Percentiles rank a stretch among this genome's conserved stretches.
Conservation (phyloP, 2,888 invertebrate genomes). For the Cheiracanthium punctorium region DNA sequence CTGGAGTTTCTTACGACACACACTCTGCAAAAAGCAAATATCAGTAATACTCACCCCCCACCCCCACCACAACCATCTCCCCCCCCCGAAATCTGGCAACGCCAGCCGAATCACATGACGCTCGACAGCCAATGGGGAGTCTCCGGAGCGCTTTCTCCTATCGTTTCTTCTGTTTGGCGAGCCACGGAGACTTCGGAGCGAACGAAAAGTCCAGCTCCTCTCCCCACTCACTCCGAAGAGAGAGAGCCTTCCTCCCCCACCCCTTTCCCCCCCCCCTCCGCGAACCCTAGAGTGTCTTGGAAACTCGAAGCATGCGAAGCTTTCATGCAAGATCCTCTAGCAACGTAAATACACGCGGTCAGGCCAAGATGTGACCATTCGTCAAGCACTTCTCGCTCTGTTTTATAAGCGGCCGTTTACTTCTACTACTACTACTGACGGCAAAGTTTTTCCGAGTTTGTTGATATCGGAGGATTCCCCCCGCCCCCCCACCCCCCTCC, state of each 20-base stretch:
- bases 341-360: slow-evolving; percentile 49
- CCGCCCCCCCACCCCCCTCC: too few relatives aligned
- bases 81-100: slow-evolving; percentile 32
- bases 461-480: too few relatives aligned
- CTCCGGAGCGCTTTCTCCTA: slow-evolving; percentile 50
- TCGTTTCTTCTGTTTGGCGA: slow-evolving; percentile 65
- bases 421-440: too few relatives aligned
- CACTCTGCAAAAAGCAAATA: slow-evolving; percentile 47
- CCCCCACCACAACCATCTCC: slow-evolving; percentile 26
- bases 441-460: too few relatives aligned
- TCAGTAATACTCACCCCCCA: slow-evolving; percentile 36
- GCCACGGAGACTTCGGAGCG: slow-evolving; percentile 39
- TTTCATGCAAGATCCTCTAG: slow-evolving; percentile 50
- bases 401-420: too few relatives aligned
- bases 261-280: slow-evolving; percentile 19
- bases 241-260: too few relatives aligned
- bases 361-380: slow-evolving; percentile 12
- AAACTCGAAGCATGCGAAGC: slow-evolving; percentile 49
- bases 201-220: slow-evolving; percentile 50
- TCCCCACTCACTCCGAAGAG: not conserved
- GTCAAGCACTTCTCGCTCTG: not conserved
- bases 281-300: slow-evolving; percentile 14
- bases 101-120: slow-evolving; percentile 62
- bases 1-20: slow-evolving; percentile 3
- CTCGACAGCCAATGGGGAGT: slow-evolving; percentile 34